These are phyloP conservation scores for Setipinna tenuifilis DNA, from an alignment of 2,797 vertebrate genomes.

Conservation along the genomic window DNA sequence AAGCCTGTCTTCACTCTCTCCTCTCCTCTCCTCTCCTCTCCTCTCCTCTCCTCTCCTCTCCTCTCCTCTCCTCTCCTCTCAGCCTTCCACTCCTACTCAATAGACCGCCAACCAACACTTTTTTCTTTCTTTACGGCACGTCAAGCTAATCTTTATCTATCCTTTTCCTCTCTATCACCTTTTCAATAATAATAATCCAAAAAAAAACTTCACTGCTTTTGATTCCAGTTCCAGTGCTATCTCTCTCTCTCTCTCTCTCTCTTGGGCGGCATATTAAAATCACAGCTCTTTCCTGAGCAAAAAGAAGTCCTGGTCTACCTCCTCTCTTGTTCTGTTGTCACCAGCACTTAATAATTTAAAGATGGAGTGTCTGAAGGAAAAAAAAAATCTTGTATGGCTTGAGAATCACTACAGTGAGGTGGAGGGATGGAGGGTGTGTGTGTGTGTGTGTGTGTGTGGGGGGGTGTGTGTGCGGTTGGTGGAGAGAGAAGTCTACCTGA, in stretches of 20 bases:
- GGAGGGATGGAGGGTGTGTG: neutral
- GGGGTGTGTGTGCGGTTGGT: too few relatives aligned
- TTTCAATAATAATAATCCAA: too few relatives aligned
- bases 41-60: too few relatives aligned
- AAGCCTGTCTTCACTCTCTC: slow-evolving; percentile 9
- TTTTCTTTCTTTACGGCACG: neutral
- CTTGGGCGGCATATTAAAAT: neutral
- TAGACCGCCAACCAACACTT: neutral
- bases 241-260: neutral
- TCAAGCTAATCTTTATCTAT: slow-evolving; percentile 5
- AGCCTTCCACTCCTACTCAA: neutral
- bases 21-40: too few relatives aligned
- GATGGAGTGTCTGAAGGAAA: neutral
- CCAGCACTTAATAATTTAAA: neutral
- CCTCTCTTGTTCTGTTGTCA: slow-evolving; percentile 4
- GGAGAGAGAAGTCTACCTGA: neutral
- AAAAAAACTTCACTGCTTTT: too few relatives aligned
- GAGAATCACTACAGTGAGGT: neutral
- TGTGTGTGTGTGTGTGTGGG: too few relatives aligned
- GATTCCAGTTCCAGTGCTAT: too few relatives aligned
- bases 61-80: too few relatives aligned
- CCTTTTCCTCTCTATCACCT: neutral
- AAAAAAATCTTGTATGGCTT: neutral
- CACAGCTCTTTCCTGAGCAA: neutral
- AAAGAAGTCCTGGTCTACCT: neutral